phyloP scores from a whole-genome alignment of 23 tunicate species.

The Ascidia mentula region DNA sequence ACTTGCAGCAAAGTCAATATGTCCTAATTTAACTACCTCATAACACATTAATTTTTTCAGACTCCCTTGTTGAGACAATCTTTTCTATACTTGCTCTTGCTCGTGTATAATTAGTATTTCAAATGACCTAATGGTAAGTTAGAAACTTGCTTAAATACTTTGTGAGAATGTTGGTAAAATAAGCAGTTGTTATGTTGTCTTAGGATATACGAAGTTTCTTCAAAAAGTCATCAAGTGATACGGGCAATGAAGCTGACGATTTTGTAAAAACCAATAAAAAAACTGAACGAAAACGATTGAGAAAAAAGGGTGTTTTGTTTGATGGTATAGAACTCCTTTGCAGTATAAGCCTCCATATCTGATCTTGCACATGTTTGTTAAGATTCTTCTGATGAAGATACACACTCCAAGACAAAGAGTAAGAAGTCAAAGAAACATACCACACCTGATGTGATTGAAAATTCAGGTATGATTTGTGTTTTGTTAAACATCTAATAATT shows the following conservation, averaged over 20 bases:
- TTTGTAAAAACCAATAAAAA: background rate
- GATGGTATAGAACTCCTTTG: background rate
- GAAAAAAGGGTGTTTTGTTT: background rate
- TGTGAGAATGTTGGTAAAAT: background rate
- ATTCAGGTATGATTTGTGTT: background rate
- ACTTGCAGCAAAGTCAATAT: too few relatives aligned
- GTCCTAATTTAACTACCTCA: too few relatives aligned
- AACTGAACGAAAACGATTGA: background rate
- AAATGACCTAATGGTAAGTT: background rate
- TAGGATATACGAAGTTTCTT: background rate
- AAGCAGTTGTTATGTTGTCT: background rate
- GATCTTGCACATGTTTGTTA: background rate
- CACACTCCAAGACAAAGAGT: background rate
- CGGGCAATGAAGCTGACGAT: slow-evolving; percentile 12
- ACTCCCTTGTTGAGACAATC: background rate
- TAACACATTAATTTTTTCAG: too few relatives aligned
- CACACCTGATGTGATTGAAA: background rate
- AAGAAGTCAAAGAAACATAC: background rate
- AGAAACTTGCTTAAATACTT: background rate
- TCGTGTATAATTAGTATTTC: background rate
- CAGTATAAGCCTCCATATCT: background rate
- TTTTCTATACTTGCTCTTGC: background rate
- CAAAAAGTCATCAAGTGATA: background rate
- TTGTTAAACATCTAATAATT: background rate
- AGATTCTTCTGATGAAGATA: slow-evolving; percentile 2